Evolutionary conservation across 2,113 vertebrate species (phyloP).

Genomic region (Ailuropoda melanoleuca): DNA sequence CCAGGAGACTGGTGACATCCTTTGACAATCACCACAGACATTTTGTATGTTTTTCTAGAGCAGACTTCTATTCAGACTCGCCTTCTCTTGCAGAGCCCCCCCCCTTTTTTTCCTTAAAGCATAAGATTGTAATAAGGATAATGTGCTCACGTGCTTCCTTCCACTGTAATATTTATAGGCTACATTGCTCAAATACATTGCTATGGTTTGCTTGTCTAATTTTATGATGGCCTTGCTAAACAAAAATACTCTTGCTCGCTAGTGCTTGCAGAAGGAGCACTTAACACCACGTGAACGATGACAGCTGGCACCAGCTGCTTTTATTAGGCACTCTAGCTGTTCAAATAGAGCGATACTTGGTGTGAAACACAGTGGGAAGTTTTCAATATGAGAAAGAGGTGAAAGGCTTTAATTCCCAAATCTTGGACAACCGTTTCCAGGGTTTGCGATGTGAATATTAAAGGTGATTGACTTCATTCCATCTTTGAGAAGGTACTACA

Average conservation of each 20-base stretch:
- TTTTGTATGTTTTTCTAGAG: neutral
- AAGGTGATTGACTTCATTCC: neutral
- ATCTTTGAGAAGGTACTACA: neutral
- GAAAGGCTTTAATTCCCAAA: neutral
- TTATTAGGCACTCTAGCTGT: constrained; percentile 57
- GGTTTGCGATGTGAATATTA: neutral
- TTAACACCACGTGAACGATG: neutral
- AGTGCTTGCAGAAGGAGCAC: constrained; percentile 52
- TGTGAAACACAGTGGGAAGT: neutral
- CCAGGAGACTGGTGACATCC: neutral
- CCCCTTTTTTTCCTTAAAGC: neutral
- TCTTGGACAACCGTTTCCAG: neutral
- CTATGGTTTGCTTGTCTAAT: constrained; percentile 59
- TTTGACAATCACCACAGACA: neutral
- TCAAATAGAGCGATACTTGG: constrained; percentile 15
- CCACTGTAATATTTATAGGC: constrained; percentile 64
- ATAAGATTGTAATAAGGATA: constrained; percentile 40
- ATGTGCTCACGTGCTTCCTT: constrained; percentile 3
- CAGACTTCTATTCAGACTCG: neutral
- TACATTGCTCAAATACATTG: constrained; percentile 39
- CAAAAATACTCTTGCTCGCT: constrained; percentile 48
- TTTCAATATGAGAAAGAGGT: constrained; percentile 25
- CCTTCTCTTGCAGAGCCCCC: neutral
- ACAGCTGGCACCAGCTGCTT: constrained; percentile 50
- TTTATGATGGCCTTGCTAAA: constrained; percentile 70